phyloP scores from a whole-genome alignment of 2,888 invertebrate genomes.

The Drosophila greeni region DNA sequence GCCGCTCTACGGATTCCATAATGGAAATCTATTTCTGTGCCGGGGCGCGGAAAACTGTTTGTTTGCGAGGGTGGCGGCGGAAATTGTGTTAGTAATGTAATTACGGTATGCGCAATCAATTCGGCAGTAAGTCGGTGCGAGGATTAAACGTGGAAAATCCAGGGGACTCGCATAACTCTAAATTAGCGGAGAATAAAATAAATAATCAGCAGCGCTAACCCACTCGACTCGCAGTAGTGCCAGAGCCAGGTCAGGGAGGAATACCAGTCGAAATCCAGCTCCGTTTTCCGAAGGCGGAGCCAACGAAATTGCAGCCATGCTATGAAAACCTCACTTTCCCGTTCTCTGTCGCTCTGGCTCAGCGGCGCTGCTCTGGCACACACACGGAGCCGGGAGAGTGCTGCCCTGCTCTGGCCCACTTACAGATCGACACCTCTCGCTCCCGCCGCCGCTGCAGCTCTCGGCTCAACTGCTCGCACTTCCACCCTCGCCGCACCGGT shows the following conservation, averaged over 20 bases:
- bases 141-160: not conserved
- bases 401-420: slow-evolving; percentile 17
- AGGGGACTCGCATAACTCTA: slow-evolving; percentile 58
- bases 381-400: slow-evolving; percentile 8
- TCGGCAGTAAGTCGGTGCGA: not conserved
- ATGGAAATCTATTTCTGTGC: slow-evolving; percentile 22
- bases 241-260: not conserved
- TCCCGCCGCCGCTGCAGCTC: slow-evolving; percentile 30
- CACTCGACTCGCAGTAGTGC: slow-evolving; percentile 3
- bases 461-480: slow-evolving; percentile 15
- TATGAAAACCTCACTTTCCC: slow-evolving; percentile 52
- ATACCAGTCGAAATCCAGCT: slow-evolving; percentile 4
- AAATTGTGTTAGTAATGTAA: slow-evolving; percentile 14
- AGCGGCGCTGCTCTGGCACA: slow-evolving; percentile 47
- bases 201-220: slow-evolving; percentile 46
- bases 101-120: slow-evolving; percentile 24
- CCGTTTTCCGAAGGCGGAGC: slow-evolving; percentile 58
- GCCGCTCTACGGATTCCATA: slow-evolving; percentile 6
- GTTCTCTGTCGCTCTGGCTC: slow-evolving; percentile 24
- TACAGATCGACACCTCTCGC: slow-evolving; percentile 30
- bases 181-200: slow-evolving; percentile 60
- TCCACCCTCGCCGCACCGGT: slow-evolving; percentile 38
- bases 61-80: slow-evolving; percentile 13
- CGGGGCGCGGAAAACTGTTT: not conserved
- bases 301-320: slow-evolving; percentile 71